phyloP scores from a whole-genome alignment of 2,888 invertebrate species.

The Eurois occulta region DNA sequence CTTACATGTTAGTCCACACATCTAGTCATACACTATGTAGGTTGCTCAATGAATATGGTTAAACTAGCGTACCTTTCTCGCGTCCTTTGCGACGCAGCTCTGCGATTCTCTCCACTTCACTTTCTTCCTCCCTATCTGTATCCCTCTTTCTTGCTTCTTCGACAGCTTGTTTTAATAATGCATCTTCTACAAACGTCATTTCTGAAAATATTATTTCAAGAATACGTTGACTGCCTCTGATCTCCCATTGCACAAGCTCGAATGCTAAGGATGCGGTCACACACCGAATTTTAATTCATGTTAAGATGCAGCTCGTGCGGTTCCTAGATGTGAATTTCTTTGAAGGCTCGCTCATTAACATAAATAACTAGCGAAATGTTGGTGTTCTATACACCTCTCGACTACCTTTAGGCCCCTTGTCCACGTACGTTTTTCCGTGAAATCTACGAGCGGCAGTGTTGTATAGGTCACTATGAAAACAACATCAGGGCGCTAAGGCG shows the following conservation, averaged over 20 bases:
- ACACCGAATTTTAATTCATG: background rate
- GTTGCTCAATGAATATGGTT: background rate
- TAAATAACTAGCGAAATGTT: background rate
- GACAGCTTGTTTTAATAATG: conserved; percentile 90
- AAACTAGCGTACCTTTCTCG: conserved; percentile 80
- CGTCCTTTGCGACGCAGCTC: conserved; percentile 85
- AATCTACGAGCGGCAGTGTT: background rate
- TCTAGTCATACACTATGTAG: background rate
- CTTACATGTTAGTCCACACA: background rate
- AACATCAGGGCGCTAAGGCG: background rate
- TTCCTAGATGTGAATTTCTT: background rate
- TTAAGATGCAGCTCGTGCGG: background rate
- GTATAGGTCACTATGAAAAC: background rate
- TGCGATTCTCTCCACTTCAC: conserved; percentile 84
- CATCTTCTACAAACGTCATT: conserved; percentile 90
- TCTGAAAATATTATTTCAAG: conserved; percentile 73
- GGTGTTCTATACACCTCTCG: background rate
- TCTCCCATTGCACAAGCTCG: background rate
- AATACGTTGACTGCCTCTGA: background rate
- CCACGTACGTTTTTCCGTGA: background rate
- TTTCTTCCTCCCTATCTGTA: conserved; percentile 77
- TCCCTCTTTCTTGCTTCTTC: conserved; percentile 84
- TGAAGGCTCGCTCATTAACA: background rate
- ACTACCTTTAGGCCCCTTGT: background rate
- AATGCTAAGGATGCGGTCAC: background rate